A percentile compares a stretch with the other conserved stretches of the same genome.
Evolutionary conservation across 2,113 vertebrate genomes (phyloP).

Genomic region (Stigmatopora argus): DNA sequence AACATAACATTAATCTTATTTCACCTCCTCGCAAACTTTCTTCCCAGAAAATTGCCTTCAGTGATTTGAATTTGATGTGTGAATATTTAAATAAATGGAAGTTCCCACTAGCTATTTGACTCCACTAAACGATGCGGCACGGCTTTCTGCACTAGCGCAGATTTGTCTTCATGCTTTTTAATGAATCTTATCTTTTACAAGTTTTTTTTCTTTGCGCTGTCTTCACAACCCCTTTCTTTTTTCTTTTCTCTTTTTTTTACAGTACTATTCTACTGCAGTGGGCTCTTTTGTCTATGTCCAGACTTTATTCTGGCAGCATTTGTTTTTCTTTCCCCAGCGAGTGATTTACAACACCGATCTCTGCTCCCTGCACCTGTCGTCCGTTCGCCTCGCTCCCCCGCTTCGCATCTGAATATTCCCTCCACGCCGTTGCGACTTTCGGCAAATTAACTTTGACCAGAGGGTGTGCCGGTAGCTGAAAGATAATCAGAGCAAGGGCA

Average conservation of each 20-base stretch:
- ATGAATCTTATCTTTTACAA: neutral
- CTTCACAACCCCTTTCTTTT: conserved; percentile 5
- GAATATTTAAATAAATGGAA: conserved; percentile 1
- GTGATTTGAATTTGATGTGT: conserved; percentile 2
- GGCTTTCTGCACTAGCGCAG: neutral
- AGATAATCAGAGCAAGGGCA: conserved; percentile 68
- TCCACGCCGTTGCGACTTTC: conserved; percentile 54
- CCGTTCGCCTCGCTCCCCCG: conserved; percentile 33
- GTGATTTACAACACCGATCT: conserved; percentile 30
- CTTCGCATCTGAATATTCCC: conserved; percentile 64
- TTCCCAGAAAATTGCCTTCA: neutral
- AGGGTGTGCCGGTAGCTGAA: conserved; percentile 55
- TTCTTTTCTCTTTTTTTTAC: too few relatives aligned
- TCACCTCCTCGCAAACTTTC: neutral
- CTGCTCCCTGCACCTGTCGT: conserved; percentile 23
- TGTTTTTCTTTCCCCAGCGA: conserved; percentile 22
- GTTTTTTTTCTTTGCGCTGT: neutral
- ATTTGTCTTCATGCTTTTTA: neutral
- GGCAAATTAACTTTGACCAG: conserved; percentile 67
- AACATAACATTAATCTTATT: neutral
- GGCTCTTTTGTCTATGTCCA: neutral
- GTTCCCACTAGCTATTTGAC: conserved; percentile 1
- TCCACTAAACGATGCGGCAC: neutral
- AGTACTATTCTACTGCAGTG: neutral
- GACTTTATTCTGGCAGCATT: conserved; percentile 11